A percentile compares a stretch with the other conserved stretches of the same genome.
Evolutionary conservation across 2,797 vertebrate species (phyloP).

Genomic region (Neostethus bicornis): DNA sequence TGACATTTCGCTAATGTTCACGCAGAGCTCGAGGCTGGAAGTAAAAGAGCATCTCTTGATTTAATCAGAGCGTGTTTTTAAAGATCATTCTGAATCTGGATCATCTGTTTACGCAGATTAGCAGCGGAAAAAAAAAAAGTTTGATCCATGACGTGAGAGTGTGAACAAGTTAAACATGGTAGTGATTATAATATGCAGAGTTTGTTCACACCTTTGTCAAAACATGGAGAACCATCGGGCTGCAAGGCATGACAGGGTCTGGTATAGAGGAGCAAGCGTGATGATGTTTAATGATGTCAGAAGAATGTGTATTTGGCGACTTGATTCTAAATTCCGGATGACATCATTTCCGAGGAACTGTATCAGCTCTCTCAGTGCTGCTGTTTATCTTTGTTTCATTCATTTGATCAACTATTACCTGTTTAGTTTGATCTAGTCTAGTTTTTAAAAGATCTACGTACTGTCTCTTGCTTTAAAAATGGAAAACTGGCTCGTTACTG

Average conservation of each 20-base stretch:
- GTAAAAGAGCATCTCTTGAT: constrained; percentile 36
- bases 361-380: no score
- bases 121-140: neutral
- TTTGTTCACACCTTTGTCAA: constrained; percentile 34
- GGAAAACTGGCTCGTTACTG: no score
- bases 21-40: constrained; percentile 14
- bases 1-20: constrained; percentile 39
- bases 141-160: no score
- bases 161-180: constrained; percentile 9
- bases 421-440: no score
- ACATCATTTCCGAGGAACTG: no score
- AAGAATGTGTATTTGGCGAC: no score
- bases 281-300: constrained; percentile 15
- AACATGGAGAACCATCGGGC: constrained; percentile 41
- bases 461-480: no score
- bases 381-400: no score
- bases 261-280: constrained; percentile 5
- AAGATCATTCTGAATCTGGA: constrained; percentile 18
- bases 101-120: neutral
- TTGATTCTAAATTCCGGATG: no score
- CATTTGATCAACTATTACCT: no score
- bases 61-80: constrained; percentile 5
- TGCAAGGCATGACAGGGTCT: constrained; percentile 58
- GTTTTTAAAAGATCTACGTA: no score
- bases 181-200: constrained; percentile 33